Evolutionary conservation across 37 sponge, comb jelly and placozoan species (phyloP).

Genomic region (Cladorhizidae sp.): DNA sequence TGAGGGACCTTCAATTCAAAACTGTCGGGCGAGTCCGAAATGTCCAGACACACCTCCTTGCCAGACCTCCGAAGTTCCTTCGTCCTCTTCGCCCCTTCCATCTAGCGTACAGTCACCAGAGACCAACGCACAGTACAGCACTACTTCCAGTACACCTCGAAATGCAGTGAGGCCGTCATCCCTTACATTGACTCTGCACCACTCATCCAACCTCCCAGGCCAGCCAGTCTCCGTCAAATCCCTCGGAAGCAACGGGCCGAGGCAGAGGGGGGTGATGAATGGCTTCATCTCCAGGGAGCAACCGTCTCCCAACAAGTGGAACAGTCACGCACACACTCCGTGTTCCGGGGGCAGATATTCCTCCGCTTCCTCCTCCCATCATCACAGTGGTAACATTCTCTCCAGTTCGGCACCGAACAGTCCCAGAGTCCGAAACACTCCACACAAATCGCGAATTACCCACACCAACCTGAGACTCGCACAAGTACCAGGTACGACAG

Average conservation of each 20-base stretch:
- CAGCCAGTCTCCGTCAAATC: too few species aligned
- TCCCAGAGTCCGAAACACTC: neutral
- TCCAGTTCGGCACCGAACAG: slow-evolving; percentile 29
- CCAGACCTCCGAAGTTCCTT: neutral
- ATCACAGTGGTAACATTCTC: neutral
- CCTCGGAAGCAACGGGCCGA: too few species aligned
- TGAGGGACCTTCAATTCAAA: neutral
- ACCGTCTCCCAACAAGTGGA: too few species aligned
- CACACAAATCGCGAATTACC: slow-evolving; percentile 5
- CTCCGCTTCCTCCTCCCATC: neutral
- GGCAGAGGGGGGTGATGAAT: neutral
- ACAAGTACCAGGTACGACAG: neutral
- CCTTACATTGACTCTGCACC: too few species aligned
- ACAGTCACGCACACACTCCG: too few species aligned
- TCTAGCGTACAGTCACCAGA: too few species aligned
- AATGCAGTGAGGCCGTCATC: too few species aligned
- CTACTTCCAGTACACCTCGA: neutral
- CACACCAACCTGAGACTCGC: slow-evolving; percentile 12
- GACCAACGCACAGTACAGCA: neutral
- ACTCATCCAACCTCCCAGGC: too few species aligned
- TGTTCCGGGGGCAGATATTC: neutral
- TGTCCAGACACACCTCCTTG: neutral
- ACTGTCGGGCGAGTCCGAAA: neutral
- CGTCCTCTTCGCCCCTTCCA: neutral
- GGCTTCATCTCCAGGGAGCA: too few species aligned